phyloP scores from a whole-genome alignment of 2,888 invertebrate species.

The Iselma pallidipennis region DNA sequence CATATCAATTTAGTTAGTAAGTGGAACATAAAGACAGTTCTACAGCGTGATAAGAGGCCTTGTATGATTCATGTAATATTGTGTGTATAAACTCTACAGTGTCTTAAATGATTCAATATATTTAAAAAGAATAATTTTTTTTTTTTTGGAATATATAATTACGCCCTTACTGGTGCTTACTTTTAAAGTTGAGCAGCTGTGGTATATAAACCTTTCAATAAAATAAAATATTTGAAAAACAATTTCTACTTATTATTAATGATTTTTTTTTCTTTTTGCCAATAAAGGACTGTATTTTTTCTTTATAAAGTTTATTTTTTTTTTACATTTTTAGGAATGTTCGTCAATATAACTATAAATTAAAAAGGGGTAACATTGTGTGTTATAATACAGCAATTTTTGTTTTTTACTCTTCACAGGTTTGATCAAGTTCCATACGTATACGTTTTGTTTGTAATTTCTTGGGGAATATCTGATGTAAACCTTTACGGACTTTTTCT shows the following conservation, averaged over 20 bases:
- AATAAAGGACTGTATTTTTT: neutral
- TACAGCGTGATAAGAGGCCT: slow-evolving; percentile 54
- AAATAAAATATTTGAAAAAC: slow-evolving; percentile 8
- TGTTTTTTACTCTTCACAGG: no score
- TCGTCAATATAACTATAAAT: slow-evolving; percentile 23
- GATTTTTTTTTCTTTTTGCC: neutral
- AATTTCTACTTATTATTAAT: neutral
- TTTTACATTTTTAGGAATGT: slow-evolving; percentile 40
- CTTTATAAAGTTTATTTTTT: slow-evolving; percentile 45
- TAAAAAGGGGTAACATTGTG: neutral
- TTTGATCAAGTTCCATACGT: no score
- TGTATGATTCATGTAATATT: slow-evolving; percentile 46
- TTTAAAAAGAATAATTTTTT: slow-evolving; percentile 30
- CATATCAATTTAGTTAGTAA: slow-evolving; percentile 52
- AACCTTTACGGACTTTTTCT: no score
- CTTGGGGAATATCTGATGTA: no score
- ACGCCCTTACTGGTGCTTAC: slow-evolving; percentile 51
- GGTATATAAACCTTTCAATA: slow-evolving; percentile 41
- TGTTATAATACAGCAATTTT: slow-evolving; percentile 2
- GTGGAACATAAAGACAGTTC: slow-evolving; percentile 43
- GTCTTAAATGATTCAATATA: slow-evolving; percentile 34
- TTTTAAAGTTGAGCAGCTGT: slow-evolving; percentile 51
- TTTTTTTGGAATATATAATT: slow-evolving; percentile 43
- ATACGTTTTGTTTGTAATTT: no score
- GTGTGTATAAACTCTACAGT: slow-evolving; percentile 44